Evolutionary conservation across 2,797 vertebrate genomes (phyloP), one percentile per base, ranked within the genome.

Genomic region (Nothura maculosa): DNA sequence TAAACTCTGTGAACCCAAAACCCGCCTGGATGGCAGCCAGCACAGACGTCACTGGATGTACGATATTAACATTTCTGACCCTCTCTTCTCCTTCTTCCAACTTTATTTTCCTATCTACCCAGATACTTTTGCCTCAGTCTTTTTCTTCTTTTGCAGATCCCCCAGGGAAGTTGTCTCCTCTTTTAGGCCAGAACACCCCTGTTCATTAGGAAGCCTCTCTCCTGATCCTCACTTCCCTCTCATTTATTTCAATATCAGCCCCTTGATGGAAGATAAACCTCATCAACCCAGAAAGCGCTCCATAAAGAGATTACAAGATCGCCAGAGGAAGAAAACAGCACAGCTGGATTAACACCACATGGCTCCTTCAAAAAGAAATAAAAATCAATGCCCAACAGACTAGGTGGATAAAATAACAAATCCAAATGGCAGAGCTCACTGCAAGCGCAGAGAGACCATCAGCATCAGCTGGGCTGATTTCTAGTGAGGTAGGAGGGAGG

Each of bases 41-140:
- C 7, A 17, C 10, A 57, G 70, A 8, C 38, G 19, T 58, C 6
- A 5, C 14, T 73, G 47, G 5, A 43, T 81, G 52, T 27, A 72
- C n/a, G 58, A 69, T 20, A 27, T 10, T 34, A 80, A 62, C 7
- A 7, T 5, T 60, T 74, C 32, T 57, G 27, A 38, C 14, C 9
- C 9, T 63, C 3, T n/a, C 15, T 76, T 88, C 40, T 52, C 24
- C 12, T 66, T 16, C 42, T 69, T 14, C 14, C 28, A 48, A 8
- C 2, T 70, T 24, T 24, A 5, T 66, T 45, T 61, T 75, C 21
- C 27, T 86, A 12, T 20, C 21, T 20, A 30, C 14, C 72, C 19
- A 43, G 4, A 2, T 3, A 73, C 27, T 4, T 52, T 25, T 10
- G 17, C 12, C 0, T 0, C 30, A 85, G 45, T 12, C 4, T 66